phyloP scores from a whole-genome alignment of 2,797 vertebrate genomes.

The Parambassis ranga region DNA sequence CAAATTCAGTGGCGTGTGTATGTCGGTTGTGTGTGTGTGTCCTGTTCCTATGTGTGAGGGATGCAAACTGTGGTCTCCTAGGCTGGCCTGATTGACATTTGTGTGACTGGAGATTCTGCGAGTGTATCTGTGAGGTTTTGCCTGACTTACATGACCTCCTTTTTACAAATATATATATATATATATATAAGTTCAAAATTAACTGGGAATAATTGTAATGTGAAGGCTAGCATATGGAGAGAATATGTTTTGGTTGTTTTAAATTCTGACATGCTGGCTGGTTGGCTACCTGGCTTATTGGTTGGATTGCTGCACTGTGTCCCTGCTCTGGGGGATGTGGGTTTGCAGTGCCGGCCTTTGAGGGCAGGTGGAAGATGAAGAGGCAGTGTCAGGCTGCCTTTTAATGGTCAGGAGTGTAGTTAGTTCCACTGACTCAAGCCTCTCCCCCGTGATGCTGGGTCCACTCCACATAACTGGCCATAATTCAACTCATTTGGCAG shows the following conservation, averaged over 20 bases:
- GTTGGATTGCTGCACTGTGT: slow-evolving; percentile 48
- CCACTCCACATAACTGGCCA: slow-evolving; percentile 84
- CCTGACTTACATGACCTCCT: slow-evolving; percentile 64
- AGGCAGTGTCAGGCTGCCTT: slow-evolving; percentile 81
- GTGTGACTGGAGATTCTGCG: slow-evolving; percentile 41
- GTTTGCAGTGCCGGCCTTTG: slow-evolving; percentile 68
- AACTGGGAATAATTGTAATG: slow-evolving; percentile 61
- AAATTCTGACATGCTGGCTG: slow-evolving; percentile 16
- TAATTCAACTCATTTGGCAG: slow-evolving; percentile 86
- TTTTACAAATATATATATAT: no score
- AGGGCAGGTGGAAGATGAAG: slow-evolving; percentile 81
- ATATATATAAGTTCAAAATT: no score
- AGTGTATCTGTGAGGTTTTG: slow-evolving; percentile 69
- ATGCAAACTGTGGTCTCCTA: slow-evolving; percentile 42
- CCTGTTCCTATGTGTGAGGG: slow-evolving; percentile 10
- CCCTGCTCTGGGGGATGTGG: slow-evolving; percentile 64
- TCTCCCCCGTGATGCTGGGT: slow-evolving; percentile 76
- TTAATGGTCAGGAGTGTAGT: slow-evolving; percentile 86
- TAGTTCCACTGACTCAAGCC: slow-evolving; percentile 80
- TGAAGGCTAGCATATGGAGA: neutral
- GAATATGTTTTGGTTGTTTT: slow-evolving; percentile 17
- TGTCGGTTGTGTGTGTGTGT: slow-evolving; percentile 6
- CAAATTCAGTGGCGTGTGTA: slow-evolving; percentile 55
- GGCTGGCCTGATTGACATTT: slow-evolving; percentile 41
- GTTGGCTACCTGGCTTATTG: slow-evolving; percentile 46